Conservation (phyloP, 2,888 invertebrate genomes). For the Glomeris marginata region DNA sequence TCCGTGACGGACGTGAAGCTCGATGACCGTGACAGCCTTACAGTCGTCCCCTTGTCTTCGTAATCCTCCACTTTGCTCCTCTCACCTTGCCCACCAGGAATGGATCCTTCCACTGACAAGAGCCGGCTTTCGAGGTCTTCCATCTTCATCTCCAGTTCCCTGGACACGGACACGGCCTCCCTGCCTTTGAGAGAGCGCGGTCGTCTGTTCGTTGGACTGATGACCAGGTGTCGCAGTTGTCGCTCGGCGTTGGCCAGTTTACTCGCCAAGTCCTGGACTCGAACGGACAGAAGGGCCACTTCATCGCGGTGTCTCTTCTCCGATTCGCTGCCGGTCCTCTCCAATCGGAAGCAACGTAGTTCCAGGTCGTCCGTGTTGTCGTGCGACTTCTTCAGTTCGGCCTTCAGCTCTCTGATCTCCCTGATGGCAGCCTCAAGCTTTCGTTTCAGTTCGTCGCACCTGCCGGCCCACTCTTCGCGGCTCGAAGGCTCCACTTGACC, state of each 20-base stretch:
- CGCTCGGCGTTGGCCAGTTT: constrained; percentile 68
- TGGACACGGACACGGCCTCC: constrained; percentile 55
- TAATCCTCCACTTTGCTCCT: not conserved
- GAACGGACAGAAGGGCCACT: constrained; percentile 60
- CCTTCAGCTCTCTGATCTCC: constrained; percentile 16
- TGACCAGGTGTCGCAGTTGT: constrained; percentile 51
- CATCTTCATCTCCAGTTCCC: constrained; percentile 70
- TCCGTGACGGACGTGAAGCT: not conserved
- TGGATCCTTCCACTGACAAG: constrained; percentile 6
- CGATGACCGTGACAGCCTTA: not conserved
- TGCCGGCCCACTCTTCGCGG: constrained; percentile 44
- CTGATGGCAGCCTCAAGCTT: constrained; percentile 29
- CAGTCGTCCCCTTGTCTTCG: not conserved
- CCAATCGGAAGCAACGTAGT: constrained; percentile 19
- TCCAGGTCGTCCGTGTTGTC: constrained; percentile 20
- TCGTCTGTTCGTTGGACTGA: constrained; percentile 59
- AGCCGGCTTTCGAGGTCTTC: constrained; percentile 65
- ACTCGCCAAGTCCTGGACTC: constrained; percentile 66
- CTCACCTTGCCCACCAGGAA: not conserved
- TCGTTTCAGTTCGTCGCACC: constrained; percentile 54
- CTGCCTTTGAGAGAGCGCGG: constrained; percentile 64
- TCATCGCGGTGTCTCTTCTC: constrained; percentile 43
- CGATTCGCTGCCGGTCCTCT: constrained; percentile 39
- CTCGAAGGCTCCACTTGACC: constrained; percentile 35
- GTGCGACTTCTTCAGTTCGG: constrained; percentile 18